These are phyloP conservation scores for Dasyurus viverrinus DNA, from an alignment of 2,113 vertebrate species.

Conservation along the genomic window DNA sequence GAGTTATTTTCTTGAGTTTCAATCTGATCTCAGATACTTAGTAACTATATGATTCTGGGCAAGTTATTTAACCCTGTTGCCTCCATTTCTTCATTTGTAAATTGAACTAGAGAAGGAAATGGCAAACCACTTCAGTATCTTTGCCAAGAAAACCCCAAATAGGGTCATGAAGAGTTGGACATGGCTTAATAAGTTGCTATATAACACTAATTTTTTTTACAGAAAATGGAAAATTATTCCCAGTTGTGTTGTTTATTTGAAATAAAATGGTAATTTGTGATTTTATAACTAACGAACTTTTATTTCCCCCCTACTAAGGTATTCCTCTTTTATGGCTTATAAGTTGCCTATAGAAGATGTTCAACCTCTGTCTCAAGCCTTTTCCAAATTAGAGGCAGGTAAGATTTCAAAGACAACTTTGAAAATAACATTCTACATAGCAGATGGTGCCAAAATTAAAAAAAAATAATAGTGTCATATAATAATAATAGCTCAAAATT, in stretches of 20 bases:
- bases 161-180: not conserved
- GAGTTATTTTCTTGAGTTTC: too few relatives aligned
- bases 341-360: slow-evolving; percentile 92
- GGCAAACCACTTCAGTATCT: not conserved
- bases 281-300: not conserved
- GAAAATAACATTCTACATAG: not conserved
- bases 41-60: not conserved
- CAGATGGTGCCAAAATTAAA: not conserved
- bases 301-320: not conserved
- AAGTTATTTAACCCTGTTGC: too few relatives aligned
- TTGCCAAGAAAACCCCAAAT: not conserved
- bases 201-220: not conserved
- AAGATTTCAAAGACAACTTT: slow-evolving; percentile 59
- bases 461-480: not conserved
- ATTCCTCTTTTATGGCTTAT: slow-evolving; percentile 85
- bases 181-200: not conserved
- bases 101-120: not conserved
- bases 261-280: not conserved
- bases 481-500: not conserved
- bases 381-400: slow-evolving; percentile 92
- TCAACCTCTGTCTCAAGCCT: slow-evolving; percentile 88
- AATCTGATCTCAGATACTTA: not conserved
- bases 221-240: not conserved
- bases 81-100: not conserved
- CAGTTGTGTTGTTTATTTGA: not conserved